Percentiles rank a stretch among this genome's conserved stretches.
Evolutionary conservation across 2,888 invertebrate species (phyloP).

Genomic region (Drosophila colorata): DNA sequence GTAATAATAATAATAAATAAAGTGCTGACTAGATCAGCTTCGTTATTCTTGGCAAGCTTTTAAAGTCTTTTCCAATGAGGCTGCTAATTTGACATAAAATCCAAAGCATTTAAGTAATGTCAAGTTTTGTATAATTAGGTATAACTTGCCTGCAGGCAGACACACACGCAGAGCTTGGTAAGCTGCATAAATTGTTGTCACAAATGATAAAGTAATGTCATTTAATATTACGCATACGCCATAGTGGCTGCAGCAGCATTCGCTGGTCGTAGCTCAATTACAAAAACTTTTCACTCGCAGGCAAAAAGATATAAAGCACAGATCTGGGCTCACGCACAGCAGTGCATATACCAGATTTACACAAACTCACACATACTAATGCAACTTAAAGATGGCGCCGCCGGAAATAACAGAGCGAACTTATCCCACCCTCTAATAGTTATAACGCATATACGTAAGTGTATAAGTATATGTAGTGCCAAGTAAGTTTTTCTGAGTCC

Average conservation of each 20-base stretch:
- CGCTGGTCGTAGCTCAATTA: slow-evolving; percentile 62
- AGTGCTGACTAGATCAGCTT: too few species aligned
- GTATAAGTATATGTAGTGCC: slow-evolving; percentile 55
- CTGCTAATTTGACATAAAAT: slow-evolving; percentile 50
- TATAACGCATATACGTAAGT: slow-evolving; percentile 18
- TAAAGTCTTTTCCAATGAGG: slow-evolving; percentile 26
- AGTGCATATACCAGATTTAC: slow-evolving; percentile 52
- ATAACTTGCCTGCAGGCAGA: slow-evolving; percentile 5
- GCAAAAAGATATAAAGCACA: slow-evolving; percentile 49
- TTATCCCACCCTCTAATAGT: slow-evolving; percentile 34
- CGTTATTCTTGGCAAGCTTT: not conserved
- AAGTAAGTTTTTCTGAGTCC: slow-evolving; percentile 63
- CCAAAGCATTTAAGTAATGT: slow-evolving; percentile 37
- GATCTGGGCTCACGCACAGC: slow-evolving; percentile 13
- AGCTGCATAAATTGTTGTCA: slow-evolving; percentile 58
- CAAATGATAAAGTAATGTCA: slow-evolving; percentile 75
- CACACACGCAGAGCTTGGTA: slow-evolving; percentile 1
- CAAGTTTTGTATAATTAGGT: slow-evolving; percentile 19
- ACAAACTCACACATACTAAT: slow-evolving; percentile 65
- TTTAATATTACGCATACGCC: slow-evolving; percentile 68
- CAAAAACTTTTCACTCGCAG: slow-evolving; percentile 58
- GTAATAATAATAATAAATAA: too few species aligned
- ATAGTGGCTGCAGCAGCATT: slow-evolving; percentile 14
- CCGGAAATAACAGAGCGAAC: slow-evolving; percentile 61
- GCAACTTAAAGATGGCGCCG: slow-evolving; percentile 78